These are phyloP conservation scores for Philopedon plagiatum DNA, from an alignment of 2,888 invertebrate species.

Conservation along the genomic window DNA sequence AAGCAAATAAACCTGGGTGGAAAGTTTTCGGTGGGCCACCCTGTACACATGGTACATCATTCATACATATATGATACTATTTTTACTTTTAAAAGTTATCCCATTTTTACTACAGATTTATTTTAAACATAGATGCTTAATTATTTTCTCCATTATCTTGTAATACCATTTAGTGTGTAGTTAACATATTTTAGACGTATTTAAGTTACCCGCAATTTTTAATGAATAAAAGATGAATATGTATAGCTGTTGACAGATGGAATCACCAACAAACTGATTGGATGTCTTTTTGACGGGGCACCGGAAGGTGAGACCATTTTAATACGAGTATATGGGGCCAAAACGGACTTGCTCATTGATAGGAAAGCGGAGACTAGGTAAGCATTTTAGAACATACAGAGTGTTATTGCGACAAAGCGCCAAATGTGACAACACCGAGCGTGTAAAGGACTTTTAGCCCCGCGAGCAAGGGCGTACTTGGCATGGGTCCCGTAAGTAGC, in stretches of 20 bases:
- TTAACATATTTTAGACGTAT: slow-evolving; percentile 17
- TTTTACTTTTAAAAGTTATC: no score
- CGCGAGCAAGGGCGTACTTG: no score
- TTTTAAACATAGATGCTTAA: no score
- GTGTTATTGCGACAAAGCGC: background rate
- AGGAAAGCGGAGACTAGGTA: slow-evolving; percentile 85
- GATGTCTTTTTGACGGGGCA: slow-evolving; percentile 72
- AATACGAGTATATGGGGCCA: slow-evolving; percentile 92
- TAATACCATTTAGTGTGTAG: slow-evolving; percentile 5
- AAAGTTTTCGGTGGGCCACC: no score
- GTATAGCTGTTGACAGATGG: slow-evolving; percentile 92
- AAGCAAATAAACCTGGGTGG: no score
- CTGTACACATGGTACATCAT: no score
- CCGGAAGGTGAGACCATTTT: slow-evolving; percentile 80
- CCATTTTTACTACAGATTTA: no score
- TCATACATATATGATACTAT: no score
- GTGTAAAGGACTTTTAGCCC: no score
- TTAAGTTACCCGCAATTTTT: slow-evolving; percentile 28
- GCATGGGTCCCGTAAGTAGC: no score
- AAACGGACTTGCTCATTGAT: slow-evolving; percentile 94
- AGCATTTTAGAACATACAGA: slow-evolving; percentile 46
- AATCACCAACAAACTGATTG: slow-evolving; percentile 92
- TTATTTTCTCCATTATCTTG: no score
- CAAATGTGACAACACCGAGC: no score
- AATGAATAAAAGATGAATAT: slow-evolving; percentile 57